Conservation (phyloP, 1,140 invertebrate genomes). For the Aphelenchoides fujianensis region DNA sequence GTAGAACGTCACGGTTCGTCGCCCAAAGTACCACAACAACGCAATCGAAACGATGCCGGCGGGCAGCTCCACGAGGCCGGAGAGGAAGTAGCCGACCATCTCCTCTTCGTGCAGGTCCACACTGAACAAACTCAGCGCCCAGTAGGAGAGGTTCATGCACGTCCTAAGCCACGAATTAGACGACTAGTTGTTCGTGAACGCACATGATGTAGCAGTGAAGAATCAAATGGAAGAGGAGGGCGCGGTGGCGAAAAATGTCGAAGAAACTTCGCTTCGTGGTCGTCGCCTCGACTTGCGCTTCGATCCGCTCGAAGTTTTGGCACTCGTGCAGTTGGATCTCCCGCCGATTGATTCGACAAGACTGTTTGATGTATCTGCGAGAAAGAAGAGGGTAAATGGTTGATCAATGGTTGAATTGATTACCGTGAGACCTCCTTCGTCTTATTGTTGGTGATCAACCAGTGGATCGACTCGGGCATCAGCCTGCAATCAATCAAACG, state of each 20-base stretch:
- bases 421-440: conserved; percentile 34
- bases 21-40: conserved; percentile 37
- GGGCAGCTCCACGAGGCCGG: conserved; percentile 47
- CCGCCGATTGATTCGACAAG: conserved; percentile 34
- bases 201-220: conserved; percentile 49
- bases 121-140: conserved; percentile 44
- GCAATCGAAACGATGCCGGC: conserved; percentile 45
- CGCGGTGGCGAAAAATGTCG: conserved; percentile 36
- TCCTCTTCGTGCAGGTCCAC: conserved; percentile 47
- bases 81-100: conserved; percentile 52
- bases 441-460: conserved; percentile 46
- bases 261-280: conserved; percentile 26
- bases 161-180: conserved; percentile 36
- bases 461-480: conserved; percentile 46
- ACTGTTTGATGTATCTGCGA: conserved; percentile 21
- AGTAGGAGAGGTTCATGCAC: conserved; percentile 46
- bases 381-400: conserved; percentile 11
- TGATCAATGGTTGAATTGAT: conserved; percentile 1
- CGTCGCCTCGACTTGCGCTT: not conserved
- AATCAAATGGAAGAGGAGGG: conserved; percentile 41
- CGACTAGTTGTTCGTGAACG: conserved; percentile 10
- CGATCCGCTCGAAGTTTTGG: conserved; percentile 14
- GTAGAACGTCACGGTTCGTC: conserved; percentile 39
- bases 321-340: conserved; percentile 36
- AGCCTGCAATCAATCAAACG: conserved; percentile 16